A percentile compares a stretch with the other conserved stretches of the same genome.
phyloP scores from a whole-genome alignment of 2,888 invertebrate genomes.

The Drymonia ruficornis region DNA sequence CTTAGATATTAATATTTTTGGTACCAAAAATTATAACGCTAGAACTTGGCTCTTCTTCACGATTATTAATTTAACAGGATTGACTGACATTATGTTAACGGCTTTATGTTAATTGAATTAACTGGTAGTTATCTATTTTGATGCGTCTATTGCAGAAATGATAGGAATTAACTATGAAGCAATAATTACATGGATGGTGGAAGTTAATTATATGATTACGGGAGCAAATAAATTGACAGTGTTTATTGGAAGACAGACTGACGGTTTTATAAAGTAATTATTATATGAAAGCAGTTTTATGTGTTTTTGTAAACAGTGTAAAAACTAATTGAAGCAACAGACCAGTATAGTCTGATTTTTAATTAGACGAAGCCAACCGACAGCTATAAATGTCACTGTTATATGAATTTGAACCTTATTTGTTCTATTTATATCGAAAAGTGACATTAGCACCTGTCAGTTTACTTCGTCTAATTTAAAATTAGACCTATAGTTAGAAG shows the following conservation, averaged over 20 bases:
- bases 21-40: neutral
- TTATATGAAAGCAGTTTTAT: too few species aligned
- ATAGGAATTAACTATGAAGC: neutral
- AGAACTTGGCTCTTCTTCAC: neutral
- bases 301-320: too few species aligned
- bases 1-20: too few species aligned
- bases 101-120: slow-evolving; percentile 26
- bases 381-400: too few species aligned
- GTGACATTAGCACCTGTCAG: too few species aligned
- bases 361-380: too few species aligned
- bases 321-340: too few species aligned
- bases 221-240: neutral
- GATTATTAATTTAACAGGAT: neutral
- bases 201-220: slow-evolving; percentile 3
- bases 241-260: neutral
- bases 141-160: slow-evolving; percentile 8
- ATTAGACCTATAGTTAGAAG: too few species aligned
- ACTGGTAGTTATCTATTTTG: slow-evolving; percentile 22
- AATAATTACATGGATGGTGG: neutral
- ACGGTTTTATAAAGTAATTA: neutral
- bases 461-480: too few species aligned
- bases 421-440: too few species aligned
- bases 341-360: too few species aligned
- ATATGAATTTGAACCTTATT: too few species aligned
- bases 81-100: slow-evolving; percentile 24